phyloP scores from a whole-genome alignment of 2,113 vertebrate species.

The Macquaria ambigua region DNA sequence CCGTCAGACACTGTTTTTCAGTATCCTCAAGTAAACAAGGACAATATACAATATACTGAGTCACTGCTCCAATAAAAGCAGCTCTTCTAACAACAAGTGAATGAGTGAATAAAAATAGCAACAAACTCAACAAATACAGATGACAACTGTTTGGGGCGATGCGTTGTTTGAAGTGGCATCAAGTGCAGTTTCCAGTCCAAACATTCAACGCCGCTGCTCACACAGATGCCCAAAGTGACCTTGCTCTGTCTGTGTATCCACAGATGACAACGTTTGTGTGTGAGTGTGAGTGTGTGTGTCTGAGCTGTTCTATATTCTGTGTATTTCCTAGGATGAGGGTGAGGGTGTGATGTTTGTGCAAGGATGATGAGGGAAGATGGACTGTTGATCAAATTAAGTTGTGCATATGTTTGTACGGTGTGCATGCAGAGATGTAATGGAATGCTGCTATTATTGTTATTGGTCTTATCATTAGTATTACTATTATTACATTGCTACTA shows the following conservation, averaged over 20 bases:
- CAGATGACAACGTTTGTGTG: slow-evolving; percentile 26
- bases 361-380: not conserved
- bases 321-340: not conserved
- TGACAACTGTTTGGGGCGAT: slow-evolving; percentile 44
- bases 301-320: slow-evolving; percentile 9
- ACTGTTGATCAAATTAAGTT: slow-evolving; percentile 3
- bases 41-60: slow-evolving; percentile 6
- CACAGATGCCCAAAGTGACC: slow-evolving; percentile 69
- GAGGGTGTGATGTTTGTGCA: slow-evolving; percentile 13
- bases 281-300: not conserved
- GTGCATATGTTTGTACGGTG: not conserved
- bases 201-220: slow-evolving; percentile 68
- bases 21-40: slow-evolving; percentile 32
- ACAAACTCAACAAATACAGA: slow-evolving; percentile 39
- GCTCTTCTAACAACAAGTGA: slow-evolving; percentile 41
- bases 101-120: slow-evolving; percentile 37
- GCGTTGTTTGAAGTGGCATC: slow-evolving; percentile 67
- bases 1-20: slow-evolving; percentile 14
- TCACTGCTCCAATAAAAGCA: slow-evolving; percentile 46
- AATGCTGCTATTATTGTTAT: not conserved
- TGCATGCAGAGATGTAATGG: not conserved
- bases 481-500: too few relatives aligned
- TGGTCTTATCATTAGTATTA: too few relatives aligned
- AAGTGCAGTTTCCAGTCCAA: slow-evolving; percentile 58
- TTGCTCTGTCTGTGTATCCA: slow-evolving; percentile 54